Conservation (phyloP, 2,888 invertebrate genomes). For the Arrhopalites spinosus region DNA sequence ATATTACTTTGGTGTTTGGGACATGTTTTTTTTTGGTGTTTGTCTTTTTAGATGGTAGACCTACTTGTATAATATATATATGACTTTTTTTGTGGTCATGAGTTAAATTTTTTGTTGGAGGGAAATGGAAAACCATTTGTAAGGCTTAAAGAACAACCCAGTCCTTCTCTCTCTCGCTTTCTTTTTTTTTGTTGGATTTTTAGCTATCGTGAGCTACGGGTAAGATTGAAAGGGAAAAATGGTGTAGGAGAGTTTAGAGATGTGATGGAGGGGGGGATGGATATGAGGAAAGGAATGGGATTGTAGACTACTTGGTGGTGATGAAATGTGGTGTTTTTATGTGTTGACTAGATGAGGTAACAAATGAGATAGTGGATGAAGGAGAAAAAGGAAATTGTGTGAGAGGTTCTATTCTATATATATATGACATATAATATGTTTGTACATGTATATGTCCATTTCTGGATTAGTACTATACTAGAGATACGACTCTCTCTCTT, state of each 20-base stretch:
- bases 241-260: background rate
- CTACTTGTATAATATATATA: too few relatives aligned
- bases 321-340: conserved; percentile 6
- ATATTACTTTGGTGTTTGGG: too few relatives aligned
- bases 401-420: too few relatives aligned
- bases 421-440: too few relatives aligned
- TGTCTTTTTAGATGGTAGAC: too few relatives aligned
- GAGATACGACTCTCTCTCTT: too few relatives aligned
- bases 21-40: too few relatives aligned
- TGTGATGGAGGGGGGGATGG: background rate
- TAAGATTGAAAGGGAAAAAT: background rate
- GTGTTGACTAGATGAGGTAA: background rate
- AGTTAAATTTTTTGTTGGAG: background rate
- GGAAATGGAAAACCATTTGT: background rate
- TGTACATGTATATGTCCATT: background rate
- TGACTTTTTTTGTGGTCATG: too few relatives aligned
- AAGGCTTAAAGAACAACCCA: background rate
- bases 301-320: background rate
- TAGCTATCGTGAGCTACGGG: background rate
- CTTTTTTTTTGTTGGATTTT: too few relatives aligned
- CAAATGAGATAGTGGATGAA: conserved; percentile 10
- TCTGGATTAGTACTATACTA: background rate
- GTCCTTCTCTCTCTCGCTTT: too few relatives aligned
- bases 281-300: background rate
- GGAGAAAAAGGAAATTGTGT: conserved; percentile 3